phyloP scores from a whole-genome alignment of 2,797 vertebrate species.

The Xyrichtys novacula region DNA sequence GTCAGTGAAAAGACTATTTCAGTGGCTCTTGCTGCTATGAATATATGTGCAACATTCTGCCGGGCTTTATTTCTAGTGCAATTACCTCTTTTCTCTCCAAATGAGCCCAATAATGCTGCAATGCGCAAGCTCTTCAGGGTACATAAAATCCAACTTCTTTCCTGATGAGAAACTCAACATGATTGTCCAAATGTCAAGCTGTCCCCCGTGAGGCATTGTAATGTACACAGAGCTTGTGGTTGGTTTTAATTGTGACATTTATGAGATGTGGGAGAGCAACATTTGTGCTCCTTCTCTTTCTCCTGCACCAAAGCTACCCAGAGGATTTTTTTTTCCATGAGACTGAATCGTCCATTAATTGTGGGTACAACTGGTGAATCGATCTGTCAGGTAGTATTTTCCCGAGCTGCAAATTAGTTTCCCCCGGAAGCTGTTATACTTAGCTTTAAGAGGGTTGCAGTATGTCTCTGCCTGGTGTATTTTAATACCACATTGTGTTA shows the following conservation, averaged over 20 bases:
- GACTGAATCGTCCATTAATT: slow-evolving; percentile 76
- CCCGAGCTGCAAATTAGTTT: slow-evolving; percentile 78
- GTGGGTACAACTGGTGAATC: slow-evolving; percentile 74
- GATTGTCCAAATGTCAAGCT: slow-evolving; percentile 82
- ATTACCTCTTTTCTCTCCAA: slow-evolving; percentile 63
- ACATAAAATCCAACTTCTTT: slow-evolving; percentile 67
- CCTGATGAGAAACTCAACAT: slow-evolving; percentile 72
- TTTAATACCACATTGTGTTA: slow-evolving; percentile 65
- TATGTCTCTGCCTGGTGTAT: slow-evolving; percentile 47
- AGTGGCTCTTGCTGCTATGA: slow-evolving; percentile 66
- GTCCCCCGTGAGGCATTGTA: slow-evolving; percentile 73
- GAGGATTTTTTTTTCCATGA: slow-evolving; percentile 59
- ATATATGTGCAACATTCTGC: slow-evolving; percentile 67
- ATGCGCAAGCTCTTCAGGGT: slow-evolving; percentile 67
- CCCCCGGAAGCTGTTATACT: slow-evolving; percentile 65
- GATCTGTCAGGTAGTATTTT: slow-evolving; percentile 80
- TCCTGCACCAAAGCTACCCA: slow-evolving; percentile 42
- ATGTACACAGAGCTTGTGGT: slow-evolving; percentile 72
- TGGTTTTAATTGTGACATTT: slow-evolving; percentile 84
- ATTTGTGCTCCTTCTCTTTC: slow-evolving; percentile 56
- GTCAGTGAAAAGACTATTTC: slow-evolving; percentile 67
- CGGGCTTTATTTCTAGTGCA: slow-evolving; percentile 58
- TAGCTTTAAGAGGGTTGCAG: slow-evolving; percentile 46
- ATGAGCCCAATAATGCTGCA: slow-evolving; percentile 72
- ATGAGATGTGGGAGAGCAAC: slow-evolving; percentile 75